Base-by-base conservation (phyloP, 2,113 vertebrate species). In the Cyanistes caeruleus region DNA sequence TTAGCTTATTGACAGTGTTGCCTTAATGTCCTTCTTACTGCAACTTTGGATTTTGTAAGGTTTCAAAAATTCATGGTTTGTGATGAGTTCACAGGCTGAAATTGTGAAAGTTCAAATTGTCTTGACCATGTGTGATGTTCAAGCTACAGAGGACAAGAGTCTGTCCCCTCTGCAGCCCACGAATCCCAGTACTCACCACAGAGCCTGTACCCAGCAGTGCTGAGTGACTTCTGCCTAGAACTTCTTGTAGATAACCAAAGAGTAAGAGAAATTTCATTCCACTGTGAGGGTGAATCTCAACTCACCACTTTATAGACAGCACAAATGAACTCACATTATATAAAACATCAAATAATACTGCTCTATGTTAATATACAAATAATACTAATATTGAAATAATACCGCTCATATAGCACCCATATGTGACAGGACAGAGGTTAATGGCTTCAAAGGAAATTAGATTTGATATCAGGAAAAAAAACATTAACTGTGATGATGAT, bases 401-500 rank as follows among this genome's bases (percentile, higher is more conserved):
- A 52, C 9, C 0, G 0, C 21, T 52, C 33, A 25, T 52, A 48
- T 13, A 56, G 37, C 43, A 75, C 19, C 12, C 62, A 13, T 11
- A 22, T 69, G 20, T 48, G 53, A 35, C 39, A 53, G 17, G 9
- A 52, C 2, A 52, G 52, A 13, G 4, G 11, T 33, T 22, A 48
- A 48, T 31, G 53, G 20, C 17, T 53, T 53, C 55, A 53, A 31
- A 41, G 2, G 22, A 30, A 53, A 46, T 68, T 69, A 27, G 30
- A 55, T 55, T 55, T 35, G 30, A 31, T 62, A 48, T 68, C 35
- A 35, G 5, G n/a, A 18, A 60, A 60, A 46, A 21, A 3, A 6
- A 3, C 2, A 7, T 28, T 37, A 37, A 16, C 39, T 52, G 4
- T 53, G 28, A 27, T 52, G 24, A 3, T 53, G 15, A 27, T 52